Conservation (phyloP, 1,140 invertebrate genomes). For the Temnothorax curvispinosus region DNA sequence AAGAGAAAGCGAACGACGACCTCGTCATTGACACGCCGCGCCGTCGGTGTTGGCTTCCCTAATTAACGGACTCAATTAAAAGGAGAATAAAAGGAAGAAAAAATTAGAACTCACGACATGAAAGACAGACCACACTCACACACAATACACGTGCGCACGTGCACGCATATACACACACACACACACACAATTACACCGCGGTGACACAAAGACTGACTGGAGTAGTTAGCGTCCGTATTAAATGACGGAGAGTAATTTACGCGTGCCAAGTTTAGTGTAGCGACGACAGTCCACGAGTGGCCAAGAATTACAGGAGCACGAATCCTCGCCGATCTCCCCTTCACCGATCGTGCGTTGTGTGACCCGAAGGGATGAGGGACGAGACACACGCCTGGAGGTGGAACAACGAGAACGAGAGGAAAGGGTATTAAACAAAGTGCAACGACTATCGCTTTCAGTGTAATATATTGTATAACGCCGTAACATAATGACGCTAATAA, state of each 20-base stretch:
- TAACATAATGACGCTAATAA: slow-evolving; percentile 56
- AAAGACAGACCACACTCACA: slow-evolving; percentile 49
- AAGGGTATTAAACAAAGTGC: slow-evolving; percentile 74
- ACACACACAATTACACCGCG: neutral
- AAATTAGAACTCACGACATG: slow-evolving; percentile 18
- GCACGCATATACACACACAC: neutral
- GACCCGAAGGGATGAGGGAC: slow-evolving; percentile 3
- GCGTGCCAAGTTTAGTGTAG: slow-evolving; percentile 78
- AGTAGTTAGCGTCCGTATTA: slow-evolving; percentile 79
- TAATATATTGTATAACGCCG: slow-evolving; percentile 83
- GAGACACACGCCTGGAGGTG: slow-evolving; percentile 17
- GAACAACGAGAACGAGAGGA: slow-evolving; percentile 46
- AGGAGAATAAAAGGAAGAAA: slow-evolving; percentile 47
- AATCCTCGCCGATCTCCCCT: neutral
- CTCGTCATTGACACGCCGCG: slow-evolving; percentile 39
- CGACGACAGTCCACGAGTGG: slow-evolving; percentile 54
- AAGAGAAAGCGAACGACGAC: slow-evolving; percentile 16
- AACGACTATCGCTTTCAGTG: slow-evolving; percentile 83
- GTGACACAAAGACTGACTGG: slow-evolving; percentile 78
- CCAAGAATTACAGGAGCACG: slow-evolving; percentile 27
- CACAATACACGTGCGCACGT: neutral
- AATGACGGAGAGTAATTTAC: slow-evolving; percentile 74
- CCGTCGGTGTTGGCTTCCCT: slow-evolving; percentile 33
- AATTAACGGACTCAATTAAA: slow-evolving; percentile 68
- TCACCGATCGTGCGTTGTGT: neutral